Percentiles rank a stretch among this genome's conserved stretches.
Evolutionary conservation across 2,888 invertebrate species (phyloP).

Genomic region (Callyntrura sp.): DNA sequence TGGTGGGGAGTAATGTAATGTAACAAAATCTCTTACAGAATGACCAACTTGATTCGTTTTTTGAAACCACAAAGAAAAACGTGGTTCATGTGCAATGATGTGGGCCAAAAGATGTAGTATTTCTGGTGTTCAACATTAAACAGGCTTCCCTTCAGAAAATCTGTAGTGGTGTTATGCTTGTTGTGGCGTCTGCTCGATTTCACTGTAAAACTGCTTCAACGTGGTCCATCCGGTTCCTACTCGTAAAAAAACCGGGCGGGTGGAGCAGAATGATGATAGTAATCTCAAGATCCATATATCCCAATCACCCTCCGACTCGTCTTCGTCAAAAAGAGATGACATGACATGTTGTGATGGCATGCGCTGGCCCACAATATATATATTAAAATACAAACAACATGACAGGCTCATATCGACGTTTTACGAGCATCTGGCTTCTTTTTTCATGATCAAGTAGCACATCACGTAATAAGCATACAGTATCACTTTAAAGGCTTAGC

Average conservation of each 20-base stretch:
- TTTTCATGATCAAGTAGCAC: neutral
- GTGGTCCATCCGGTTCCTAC: constrained; percentile 33
- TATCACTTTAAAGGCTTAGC: neutral
- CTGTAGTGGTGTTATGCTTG: constrained; percentile 10
- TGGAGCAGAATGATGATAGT: constrained; percentile 6
- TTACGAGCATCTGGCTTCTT: constrained; percentile 37
- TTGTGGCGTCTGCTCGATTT: neutral
- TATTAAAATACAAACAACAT: constrained; percentile 60
- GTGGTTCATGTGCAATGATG: constrained; percentile 3
- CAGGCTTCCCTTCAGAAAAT: neutral
- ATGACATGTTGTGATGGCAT: constrained; percentile 64
- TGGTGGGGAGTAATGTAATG: constrained; percentile 28
- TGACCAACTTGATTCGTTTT: constrained; percentile 13
- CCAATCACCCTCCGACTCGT: neutral
- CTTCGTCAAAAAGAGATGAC: constrained; percentile 59
- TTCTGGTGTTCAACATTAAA: neutral
- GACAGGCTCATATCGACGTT: constrained; percentile 49
- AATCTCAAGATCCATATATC: constrained; percentile 19
- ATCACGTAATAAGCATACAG: neutral
- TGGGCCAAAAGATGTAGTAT: neutral
- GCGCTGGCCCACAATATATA: constrained; percentile 50
- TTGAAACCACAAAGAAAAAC: constrained; percentile 20
- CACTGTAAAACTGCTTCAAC: neutral
- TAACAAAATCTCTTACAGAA: neutral
- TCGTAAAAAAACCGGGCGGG: neutral